Evolutionary conservation across 2,888 invertebrate species (phyloP).

Genomic region (Ditula angustiorana): DNA sequence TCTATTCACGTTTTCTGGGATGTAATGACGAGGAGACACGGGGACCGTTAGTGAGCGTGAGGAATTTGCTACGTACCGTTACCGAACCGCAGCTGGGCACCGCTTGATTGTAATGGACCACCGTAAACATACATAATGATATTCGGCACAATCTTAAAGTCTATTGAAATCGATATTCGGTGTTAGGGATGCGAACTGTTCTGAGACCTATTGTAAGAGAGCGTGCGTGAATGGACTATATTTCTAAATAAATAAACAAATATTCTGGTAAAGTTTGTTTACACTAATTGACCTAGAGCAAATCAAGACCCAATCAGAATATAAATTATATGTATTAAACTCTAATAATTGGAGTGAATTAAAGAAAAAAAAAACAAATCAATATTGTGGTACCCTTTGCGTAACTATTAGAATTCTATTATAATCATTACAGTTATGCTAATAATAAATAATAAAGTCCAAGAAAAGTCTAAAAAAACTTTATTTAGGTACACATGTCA

Average conservation of each 20-base stretch:
- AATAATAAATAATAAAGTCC: too few relatives aligned
- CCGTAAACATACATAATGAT: constrained; percentile 22
- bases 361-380: too few relatives aligned
- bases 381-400: too few relatives aligned
- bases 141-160: constrained; percentile 24
- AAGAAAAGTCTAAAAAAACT: too few relatives aligned
- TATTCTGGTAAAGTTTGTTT: too few relatives aligned
- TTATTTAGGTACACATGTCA: too few relatives aligned
- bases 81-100: constrained; percentile 29
- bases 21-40: constrained; percentile 65
- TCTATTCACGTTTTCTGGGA: constrained; percentile 58
- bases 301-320: too few relatives aligned
- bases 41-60: constrained; percentile 74
- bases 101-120: constrained; percentile 25
- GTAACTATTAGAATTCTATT: too few relatives aligned
- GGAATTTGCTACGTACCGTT: constrained; percentile 55
- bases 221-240: background rate
- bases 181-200: background rate
- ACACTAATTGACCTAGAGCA: too few relatives aligned
- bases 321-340: too few relatives aligned
- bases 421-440: too few relatives aligned
- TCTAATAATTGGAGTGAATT: too few relatives aligned
- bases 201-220: background rate
- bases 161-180: constrained; percentile 4
- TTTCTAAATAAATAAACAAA: background rate